phyloP scores from a whole-genome alignment of 2,888 invertebrate species.

The Machimus rusticus region DNA sequence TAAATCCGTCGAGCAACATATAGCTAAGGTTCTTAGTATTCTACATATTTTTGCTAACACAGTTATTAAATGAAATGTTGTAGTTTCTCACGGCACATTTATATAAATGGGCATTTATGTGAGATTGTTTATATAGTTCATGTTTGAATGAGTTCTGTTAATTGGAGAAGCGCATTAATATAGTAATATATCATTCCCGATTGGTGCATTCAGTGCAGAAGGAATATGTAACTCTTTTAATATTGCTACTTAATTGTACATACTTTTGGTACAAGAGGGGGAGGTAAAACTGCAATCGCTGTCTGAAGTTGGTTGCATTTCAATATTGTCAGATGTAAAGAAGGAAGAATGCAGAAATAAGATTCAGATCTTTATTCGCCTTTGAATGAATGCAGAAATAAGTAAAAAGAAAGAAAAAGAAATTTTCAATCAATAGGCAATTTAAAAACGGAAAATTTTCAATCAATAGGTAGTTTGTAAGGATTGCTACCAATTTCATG shows the following conservation, averaged over 20 bases:
- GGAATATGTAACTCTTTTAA: neutral
- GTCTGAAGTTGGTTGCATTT: no score
- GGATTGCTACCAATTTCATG: no score
- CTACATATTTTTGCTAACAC: slow-evolving; percentile 63
- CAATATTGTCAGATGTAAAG: no score
- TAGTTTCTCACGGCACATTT: slow-evolving; percentile 29
- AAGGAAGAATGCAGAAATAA: no score
- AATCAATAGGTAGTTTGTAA: no score
- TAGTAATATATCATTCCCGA: neutral
- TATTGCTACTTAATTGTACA: neutral
- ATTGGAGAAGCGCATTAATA: neutral
- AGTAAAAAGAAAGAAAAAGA: no score
- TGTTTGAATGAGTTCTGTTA: neutral
- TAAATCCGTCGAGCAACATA: slow-evolving; percentile 92
- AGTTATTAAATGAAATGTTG: slow-evolving; percentile 17
- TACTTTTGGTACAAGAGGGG: neutral
- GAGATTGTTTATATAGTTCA: neutral
- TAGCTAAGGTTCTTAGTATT: slow-evolving; percentile 84
- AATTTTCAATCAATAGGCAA: no score
- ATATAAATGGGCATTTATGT: neutral
- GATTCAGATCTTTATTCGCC: no score
- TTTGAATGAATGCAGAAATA: no score
- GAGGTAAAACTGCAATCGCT: no score
- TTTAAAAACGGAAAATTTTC: no score
- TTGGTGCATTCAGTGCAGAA: neutral